These are phyloP conservation scores for Sarcophaga bullata DNA, from an alignment of 1,140 invertebrate genomes.

Conservation along the genomic window DNA sequence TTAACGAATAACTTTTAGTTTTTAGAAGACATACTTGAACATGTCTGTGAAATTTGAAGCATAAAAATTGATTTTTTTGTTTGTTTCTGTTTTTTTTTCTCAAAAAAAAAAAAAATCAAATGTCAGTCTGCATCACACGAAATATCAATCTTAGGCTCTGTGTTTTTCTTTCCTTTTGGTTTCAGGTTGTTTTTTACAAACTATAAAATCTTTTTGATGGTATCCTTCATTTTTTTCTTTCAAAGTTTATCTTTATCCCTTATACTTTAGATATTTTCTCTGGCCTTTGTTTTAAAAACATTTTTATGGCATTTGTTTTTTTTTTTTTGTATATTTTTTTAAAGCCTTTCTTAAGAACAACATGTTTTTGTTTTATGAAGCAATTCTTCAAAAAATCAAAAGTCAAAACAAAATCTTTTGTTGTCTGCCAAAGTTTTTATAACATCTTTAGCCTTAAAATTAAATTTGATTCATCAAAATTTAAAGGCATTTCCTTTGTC, in stretches of 20 bases:
- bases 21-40: neutral
- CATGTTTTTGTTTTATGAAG: neutral
- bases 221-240: neutral
- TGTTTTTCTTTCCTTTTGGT: neutral
- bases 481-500: conserved; percentile 4
- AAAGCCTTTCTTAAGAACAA: neutral
- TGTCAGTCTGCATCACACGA: conserved; percentile 33
- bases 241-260: conserved; percentile 31
- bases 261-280: neutral
- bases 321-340: neutral
- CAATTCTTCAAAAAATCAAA: too few species aligned
- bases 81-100: neutral
- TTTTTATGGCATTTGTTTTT: neutral
- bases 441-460: neutral
- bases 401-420: conserved; percentile 28
- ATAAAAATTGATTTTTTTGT: neutral
- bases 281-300: neutral
- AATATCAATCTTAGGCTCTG: conserved; percentile 28
- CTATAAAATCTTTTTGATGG: neutral
- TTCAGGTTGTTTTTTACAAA: neutral
- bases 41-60: neutral
- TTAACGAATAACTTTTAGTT: neutral
- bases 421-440: conserved; percentile 31
- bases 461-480: conserved; percentile 3
- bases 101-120: neutral